Conservation (phyloP, 2,113 vertebrate species). For the Ageneiosus marmoratus region DNA sequence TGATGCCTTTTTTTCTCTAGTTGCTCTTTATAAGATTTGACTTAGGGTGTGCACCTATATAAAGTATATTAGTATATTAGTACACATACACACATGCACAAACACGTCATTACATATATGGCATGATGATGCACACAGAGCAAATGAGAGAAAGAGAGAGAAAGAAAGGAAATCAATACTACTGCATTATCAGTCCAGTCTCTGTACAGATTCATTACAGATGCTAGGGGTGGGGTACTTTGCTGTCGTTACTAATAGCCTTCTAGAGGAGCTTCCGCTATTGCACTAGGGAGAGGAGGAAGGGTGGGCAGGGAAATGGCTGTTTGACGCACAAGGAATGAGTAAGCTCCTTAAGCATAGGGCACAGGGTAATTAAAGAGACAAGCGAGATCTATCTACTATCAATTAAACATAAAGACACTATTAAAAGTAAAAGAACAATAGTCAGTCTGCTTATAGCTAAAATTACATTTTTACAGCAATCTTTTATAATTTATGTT, state of each 20-base stretch:
- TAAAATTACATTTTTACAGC: background rate
- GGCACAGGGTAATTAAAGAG: slow-evolving; percentile 1
- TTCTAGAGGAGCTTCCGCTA: slow-evolving; percentile 16
- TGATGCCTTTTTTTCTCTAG: background rate
- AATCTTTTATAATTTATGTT: background rate
- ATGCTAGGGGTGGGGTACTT: slow-evolving; percentile 32
- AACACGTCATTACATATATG: background rate
- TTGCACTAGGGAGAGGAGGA: slow-evolving; percentile 16
- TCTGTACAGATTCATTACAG: slow-evolving; percentile 36
- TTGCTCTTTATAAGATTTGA: slow-evolving; percentile 18
- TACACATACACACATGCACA: no score
- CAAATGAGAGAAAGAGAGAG: background rate
- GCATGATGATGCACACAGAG: background rate
- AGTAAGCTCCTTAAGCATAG: background rate
- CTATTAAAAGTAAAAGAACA: background rate
- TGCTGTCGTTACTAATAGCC: slow-evolving; percentile 37
- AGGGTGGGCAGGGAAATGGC: background rate
- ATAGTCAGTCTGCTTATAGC: background rate
- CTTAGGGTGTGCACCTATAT: background rate
- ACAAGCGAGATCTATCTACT: background rate
- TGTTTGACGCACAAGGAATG: slow-evolving; percentile 17
- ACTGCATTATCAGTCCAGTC: slow-evolving; percentile 41
- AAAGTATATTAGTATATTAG: no score
- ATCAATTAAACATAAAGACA: background rate
- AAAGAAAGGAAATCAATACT: slow-evolving; percentile 40